phyloP scores from a whole-genome alignment of 2,888 invertebrate species.

The Leptarthrus brevirostris region DNA sequence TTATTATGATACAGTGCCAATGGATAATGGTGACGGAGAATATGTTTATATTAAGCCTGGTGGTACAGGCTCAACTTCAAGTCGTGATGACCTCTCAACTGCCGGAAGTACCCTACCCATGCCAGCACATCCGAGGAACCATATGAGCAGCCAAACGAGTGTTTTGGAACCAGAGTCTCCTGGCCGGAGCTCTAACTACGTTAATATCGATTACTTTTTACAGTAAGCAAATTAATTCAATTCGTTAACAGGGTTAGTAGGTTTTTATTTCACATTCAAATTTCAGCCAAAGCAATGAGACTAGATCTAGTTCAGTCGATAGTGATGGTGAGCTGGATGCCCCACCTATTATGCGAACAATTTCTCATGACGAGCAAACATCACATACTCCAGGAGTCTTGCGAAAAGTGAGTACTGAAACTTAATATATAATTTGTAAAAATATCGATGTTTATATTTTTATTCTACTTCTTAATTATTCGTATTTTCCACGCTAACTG shows the following conservation, averaged over 20 bases:
- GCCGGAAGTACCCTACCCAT: constrained; percentile 72
- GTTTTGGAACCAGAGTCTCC: constrained; percentile 80
- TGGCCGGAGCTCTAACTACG: constrained; percentile 85
- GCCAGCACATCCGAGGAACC: constrained; percentile 56
- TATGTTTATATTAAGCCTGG: constrained; percentile 81
- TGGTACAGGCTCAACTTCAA: constrained; percentile 73
- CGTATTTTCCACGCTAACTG: too few species aligned
- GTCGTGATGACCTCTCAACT: constrained; percentile 75
- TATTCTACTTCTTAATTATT: too few species aligned
- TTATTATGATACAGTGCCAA: constrained; percentile 79
- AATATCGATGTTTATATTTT: too few species aligned
- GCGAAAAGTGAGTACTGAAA: constrained; percentile 63
- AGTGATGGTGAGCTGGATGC: constrained; percentile 70
- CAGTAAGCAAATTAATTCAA: constrained; percentile 71
- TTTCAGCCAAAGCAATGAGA: constrained; percentile 66
- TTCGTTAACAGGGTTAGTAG: not conserved
- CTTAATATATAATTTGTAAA: not conserved
- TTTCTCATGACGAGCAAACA: constrained; percentile 73
- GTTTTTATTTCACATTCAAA: constrained; percentile 7
- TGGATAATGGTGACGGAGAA: constrained; percentile 76
- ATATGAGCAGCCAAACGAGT: constrained; percentile 65
- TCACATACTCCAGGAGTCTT: constrained; percentile 67
- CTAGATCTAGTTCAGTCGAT: constrained; percentile 69
- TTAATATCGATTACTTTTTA: constrained; percentile 92
- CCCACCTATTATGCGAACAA: constrained; percentile 71